A percentile compares a stretch with the other conserved stretches of the same genome.
Conservation (phyloP, 2,888 invertebrate species). For the Eristalis tenax region DNA sequence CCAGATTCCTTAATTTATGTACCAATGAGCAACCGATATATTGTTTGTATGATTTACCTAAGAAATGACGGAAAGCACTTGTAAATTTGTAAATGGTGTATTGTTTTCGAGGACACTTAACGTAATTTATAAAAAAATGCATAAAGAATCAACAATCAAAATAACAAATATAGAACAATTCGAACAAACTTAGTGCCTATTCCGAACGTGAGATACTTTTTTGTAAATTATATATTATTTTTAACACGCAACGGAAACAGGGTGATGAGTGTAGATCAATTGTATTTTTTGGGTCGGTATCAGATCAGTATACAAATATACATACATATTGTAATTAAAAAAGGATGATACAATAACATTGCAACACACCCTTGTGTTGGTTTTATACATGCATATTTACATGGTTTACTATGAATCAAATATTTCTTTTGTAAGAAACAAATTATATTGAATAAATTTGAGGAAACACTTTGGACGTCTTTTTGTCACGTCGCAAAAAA, state of each 20-base stretch:
- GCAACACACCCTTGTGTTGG: slow-evolving; percentile 45
- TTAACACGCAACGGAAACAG: neutral
- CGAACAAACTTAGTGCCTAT: slow-evolving; percentile 63
- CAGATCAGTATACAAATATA: slow-evolving; percentile 44
- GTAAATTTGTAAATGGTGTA: slow-evolving; percentile 43
- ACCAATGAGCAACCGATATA: slow-evolving; percentile 26
- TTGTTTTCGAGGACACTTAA: slow-evolving; percentile 5
- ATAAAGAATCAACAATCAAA: neutral
- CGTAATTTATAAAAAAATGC: slow-evolving; percentile 33
- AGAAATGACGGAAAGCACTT: slow-evolving; percentile 36
- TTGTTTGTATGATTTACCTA: slow-evolving; percentile 27
- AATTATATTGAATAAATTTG: slow-evolving; percentile 54
- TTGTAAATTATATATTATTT: slow-evolving; percentile 37
- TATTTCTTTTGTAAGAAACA: slow-evolving; percentile 34
- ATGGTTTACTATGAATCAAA: slow-evolving; percentile 49
- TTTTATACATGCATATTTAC: slow-evolving; percentile 63
- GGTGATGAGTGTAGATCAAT: slow-evolving; percentile 30
- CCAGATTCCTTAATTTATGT: slow-evolving; percentile 57
- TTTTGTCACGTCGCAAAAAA: no score
- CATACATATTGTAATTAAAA: slow-evolving; percentile 50
- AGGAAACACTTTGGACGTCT: neutral
- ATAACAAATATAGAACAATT: slow-evolving; percentile 14
- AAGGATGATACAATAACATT: slow-evolving; percentile 37
- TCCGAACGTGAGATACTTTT: slow-evolving; percentile 42
- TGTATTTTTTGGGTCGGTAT: slow-evolving; percentile 29